Conservation (phyloP, 2,888 invertebrate species). For the Dusona sp. region DNA sequence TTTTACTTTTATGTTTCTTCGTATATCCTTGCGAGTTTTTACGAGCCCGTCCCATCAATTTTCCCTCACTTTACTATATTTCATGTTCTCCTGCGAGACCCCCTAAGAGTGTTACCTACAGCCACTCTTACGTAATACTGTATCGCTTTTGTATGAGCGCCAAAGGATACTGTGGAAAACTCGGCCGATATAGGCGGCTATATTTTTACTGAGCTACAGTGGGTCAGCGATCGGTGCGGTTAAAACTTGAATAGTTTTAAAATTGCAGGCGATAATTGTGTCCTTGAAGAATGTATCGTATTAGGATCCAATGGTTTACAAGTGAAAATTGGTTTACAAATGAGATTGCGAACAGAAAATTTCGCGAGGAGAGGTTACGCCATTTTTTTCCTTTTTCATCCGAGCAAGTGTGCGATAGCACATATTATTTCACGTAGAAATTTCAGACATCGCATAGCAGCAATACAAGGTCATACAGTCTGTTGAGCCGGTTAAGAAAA, state of each 20-base stretch:
- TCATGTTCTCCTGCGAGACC: not conserved
- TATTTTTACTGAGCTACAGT: too few relatives aligned
- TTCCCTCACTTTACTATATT: too few relatives aligned
- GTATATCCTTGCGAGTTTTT: not conserved
- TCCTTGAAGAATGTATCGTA: slow-evolving; percentile 9
- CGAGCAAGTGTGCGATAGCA: slow-evolving; percentile 17
- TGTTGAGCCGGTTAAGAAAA: slow-evolving; percentile 34
- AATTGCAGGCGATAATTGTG: slow-evolving; percentile 19
- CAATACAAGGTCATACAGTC: slow-evolving; percentile 40
- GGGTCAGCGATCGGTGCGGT: too few relatives aligned
- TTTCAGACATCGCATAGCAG: slow-evolving; percentile 13
- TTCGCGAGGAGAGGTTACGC: not conserved
- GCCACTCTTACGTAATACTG: not conserved
- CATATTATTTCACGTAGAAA: slow-evolving; percentile 34
- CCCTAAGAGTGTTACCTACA: too few relatives aligned
- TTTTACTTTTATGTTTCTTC: not conserved
- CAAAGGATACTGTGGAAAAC: too few relatives aligned
- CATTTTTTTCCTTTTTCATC: not conserved
- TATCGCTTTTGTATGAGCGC: too few relatives aligned
- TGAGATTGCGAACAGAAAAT: slow-evolving; percentile 30
- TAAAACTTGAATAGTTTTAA: too few relatives aligned
- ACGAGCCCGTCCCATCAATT: not conserved
- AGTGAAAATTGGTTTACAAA: slow-evolving; percentile 16
- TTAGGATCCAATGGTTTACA: slow-evolving; percentile 2
- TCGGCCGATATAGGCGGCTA: too few relatives aligned